Conservation (phyloP, 2,113 vertebrate genomes). For the Oreochromis tanganicae region DNA sequence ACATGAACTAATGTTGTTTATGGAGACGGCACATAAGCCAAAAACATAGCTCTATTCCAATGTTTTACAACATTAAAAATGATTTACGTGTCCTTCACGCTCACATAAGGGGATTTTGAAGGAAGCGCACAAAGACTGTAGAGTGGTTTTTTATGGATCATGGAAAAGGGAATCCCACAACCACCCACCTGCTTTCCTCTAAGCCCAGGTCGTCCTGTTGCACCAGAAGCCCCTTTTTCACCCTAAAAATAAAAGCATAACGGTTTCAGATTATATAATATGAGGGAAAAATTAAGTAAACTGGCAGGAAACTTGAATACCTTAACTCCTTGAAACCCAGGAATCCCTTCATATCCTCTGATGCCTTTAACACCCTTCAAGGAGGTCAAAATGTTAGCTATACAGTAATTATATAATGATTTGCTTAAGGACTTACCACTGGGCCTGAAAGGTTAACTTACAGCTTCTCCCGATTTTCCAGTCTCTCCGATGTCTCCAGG, state of each 20-base stretch:
- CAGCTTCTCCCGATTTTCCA: slow-evolving; percentile 57
- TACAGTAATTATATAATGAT: background rate
- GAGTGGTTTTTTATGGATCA: background rate
- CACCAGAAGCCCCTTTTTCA: slow-evolving; percentile 56
- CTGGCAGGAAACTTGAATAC: slow-evolving; percentile 37
- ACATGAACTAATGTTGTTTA: slow-evolving; percentile 54
- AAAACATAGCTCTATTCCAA: slow-evolving; percentile 32
- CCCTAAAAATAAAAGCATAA: slow-evolving; percentile 51
- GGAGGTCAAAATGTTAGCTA: slow-evolving; percentile 33
- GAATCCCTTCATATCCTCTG: slow-evolving; percentile 68
- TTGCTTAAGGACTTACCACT: background rate
- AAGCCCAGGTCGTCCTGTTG: slow-evolving; percentile 44
- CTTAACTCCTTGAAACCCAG: slow-evolving; percentile 76
- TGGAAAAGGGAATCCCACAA: slow-evolving; percentile 12
- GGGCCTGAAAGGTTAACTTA: slow-evolving; percentile 40
- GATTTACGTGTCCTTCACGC: slow-evolving; percentile 16
- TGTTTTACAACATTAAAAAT: slow-evolving; percentile 39
- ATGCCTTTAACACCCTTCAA: slow-evolving; percentile 66
- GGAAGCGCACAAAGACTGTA: slow-evolving; percentile 1
- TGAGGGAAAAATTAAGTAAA: background rate
- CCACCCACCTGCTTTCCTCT: slow-evolving; percentile 66
- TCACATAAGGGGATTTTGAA: slow-evolving; percentile 23
- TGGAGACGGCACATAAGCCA: slow-evolving; percentile 40
- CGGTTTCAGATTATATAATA: background rate
- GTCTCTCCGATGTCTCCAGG: slow-evolving; percentile 62